phyloP scores from a whole-genome alignment of 2,888 invertebrate species.

The Acleris emargana region DNA sequence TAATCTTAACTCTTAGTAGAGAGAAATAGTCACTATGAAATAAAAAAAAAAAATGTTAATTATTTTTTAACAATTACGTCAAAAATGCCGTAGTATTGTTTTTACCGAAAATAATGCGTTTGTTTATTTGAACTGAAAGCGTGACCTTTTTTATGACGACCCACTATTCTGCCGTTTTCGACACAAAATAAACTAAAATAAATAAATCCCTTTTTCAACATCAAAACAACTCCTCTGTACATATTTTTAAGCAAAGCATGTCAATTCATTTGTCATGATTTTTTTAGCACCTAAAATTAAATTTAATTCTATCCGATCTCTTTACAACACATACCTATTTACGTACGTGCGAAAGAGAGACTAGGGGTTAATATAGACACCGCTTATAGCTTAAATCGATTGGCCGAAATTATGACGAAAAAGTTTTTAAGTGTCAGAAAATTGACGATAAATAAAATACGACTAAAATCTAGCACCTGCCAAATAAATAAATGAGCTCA shows the following conservation, averaged over 20 bases:
- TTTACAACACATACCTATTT: constrained; percentile 17
- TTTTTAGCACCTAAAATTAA: constrained; percentile 35
- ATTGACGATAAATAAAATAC: not conserved
- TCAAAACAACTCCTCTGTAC: constrained; percentile 24
- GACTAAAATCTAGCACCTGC: constrained; percentile 30
- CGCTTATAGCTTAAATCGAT: constrained; percentile 6
- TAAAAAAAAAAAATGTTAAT: no score
- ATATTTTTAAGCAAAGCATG: constrained; percentile 6
- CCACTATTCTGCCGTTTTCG: not conserved
- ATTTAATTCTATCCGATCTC: constrained; percentile 22
- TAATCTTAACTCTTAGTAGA: no score
- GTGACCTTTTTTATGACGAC: not conserved
- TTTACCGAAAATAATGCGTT: no score
- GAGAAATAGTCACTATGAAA: no score
- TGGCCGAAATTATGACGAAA: constrained; percentile 1
- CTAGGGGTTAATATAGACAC: constrained; percentile 32
- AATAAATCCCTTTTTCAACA: constrained; percentile 26
- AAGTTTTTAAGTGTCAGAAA: not conserved
- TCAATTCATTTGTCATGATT: constrained; percentile 24
- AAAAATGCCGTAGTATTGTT: no score
- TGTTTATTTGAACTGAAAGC: not conserved
- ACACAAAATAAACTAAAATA: not conserved
- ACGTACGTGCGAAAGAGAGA: constrained; percentile 24
- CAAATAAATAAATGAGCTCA: constrained; percentile 37
- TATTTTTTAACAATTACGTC: no score